Base-by-base conservation (phyloP, 1,140 invertebrate species). In the Bursaphelenchus mucronatus region DNA sequence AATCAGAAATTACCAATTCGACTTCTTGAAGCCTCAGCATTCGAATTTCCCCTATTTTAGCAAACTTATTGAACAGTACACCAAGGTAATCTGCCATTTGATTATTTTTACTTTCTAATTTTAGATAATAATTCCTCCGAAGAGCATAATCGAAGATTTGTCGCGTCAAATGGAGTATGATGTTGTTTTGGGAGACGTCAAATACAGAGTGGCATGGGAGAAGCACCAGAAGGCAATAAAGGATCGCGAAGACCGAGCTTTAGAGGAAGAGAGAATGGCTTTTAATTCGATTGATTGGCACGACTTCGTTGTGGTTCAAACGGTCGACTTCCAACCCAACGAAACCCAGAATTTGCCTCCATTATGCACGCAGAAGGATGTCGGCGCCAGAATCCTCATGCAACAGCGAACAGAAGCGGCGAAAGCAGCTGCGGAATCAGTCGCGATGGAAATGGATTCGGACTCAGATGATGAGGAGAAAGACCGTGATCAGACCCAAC, bases 231-330 rank as follows among this genome's bases (percentile, higher is more conserved):
- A 55, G 44, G 56, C 52, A 17, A 44, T 69, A 5, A 89, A 88
- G 58, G 87, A 90, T 0, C 89, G 90, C 67, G 92, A 96, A 82
- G 92, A 97, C 81, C 92, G 95, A 75, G 90, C 91, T 76, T 86
- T 91, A 15, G 95, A 99, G 82, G 87, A 90, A 46, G 96, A 98
- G 83, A 86, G 94, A 86, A 87, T 96, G 43, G 92, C 94, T 0
- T 97, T 97, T 82, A 91, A 92, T 3, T 91, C 94, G 76, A 97
- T 99, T 71, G 96, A 99, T 82, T 99, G 96, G 96, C 96, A 99
- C 81, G 94, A 98, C 83, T 99, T 99, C 85, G 94, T 98, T 1
- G 94, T 99, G 0, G 96, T 99, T 0, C 95, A 99, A 83, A 98
- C 94, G 0, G 94, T 99, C 0, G 96, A 99, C 82, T 99, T 97